phyloP scores from a whole-genome alignment of 1,140 invertebrate species.

The Anthonomus grandis region DNA sequence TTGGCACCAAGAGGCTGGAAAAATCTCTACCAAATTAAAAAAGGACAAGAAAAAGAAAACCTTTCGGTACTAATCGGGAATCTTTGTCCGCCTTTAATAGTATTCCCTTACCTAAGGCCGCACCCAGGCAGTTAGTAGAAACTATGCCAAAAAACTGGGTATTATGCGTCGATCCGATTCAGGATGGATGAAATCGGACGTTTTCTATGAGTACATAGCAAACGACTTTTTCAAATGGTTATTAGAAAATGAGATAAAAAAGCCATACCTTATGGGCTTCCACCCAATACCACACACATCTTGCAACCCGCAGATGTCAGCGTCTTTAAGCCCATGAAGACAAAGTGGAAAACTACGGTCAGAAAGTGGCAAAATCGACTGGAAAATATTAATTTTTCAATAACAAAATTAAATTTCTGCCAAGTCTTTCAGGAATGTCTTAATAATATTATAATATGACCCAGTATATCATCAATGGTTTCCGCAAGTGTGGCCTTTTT shows the following conservation, averaged over 20 bases:
- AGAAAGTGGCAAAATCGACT: neutral
- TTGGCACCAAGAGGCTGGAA: too few relatives aligned
- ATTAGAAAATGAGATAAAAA: constrained; percentile 10
- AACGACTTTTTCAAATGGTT: constrained; percentile 46
- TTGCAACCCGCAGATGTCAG: constrained; percentile 25
- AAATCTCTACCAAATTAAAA: too few relatives aligned
- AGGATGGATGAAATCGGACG: constrained; percentile 47
- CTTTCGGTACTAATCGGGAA: too few relatives aligned
- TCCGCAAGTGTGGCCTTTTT: constrained; percentile 30
- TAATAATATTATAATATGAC: neutral
- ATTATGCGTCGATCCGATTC: constrained; percentile 44
- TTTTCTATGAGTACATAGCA: constrained; percentile 49
- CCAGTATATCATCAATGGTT: constrained; percentile 27
- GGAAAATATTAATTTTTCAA: neutral
- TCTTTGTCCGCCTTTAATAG: constrained; percentile 34
- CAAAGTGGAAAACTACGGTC: constrained; percentile 10
- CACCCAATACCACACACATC: constrained; percentile 23
- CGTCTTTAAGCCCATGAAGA: constrained; percentile 19
- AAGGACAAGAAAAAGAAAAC: too few relatives aligned
- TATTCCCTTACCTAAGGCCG: constrained; percentile 37
- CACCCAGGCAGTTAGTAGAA: constrained; percentile 31
- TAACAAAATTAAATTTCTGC: neutral
- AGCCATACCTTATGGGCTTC: constrained; percentile 6
- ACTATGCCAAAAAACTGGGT: constrained; percentile 41
- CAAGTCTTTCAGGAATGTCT: neutral